Conservation (phyloP, 2,888 invertebrate genomes). For the Agrotis exclamationis region DNA sequence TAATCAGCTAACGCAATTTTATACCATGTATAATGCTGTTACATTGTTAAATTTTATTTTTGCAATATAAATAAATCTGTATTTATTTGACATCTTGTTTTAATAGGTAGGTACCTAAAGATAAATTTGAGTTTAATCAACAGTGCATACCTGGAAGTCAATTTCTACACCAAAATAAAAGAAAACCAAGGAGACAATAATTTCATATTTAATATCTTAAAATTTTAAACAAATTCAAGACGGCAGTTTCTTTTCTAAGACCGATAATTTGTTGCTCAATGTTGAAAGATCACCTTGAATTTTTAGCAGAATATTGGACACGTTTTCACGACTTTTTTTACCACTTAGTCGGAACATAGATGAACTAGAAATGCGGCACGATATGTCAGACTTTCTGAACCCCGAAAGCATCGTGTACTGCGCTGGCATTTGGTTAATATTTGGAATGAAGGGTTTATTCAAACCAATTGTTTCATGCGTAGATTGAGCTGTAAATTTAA, state of each 20-base stretch:
- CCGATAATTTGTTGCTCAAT: constrained; percentile 80
- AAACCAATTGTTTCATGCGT: constrained; percentile 68
- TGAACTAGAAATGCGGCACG: constrained; percentile 78
- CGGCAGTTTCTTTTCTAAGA: constrained; percentile 80
- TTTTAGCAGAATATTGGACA: constrained; percentile 81
- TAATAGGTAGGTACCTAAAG: background rate
- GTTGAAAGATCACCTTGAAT: constrained; percentile 84
- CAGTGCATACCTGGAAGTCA: too few species aligned
- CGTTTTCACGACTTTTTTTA: constrained; percentile 81
- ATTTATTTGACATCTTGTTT: constrained; percentile 54
- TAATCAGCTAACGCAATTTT: constrained; percentile 60
- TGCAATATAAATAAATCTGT: constrained; percentile 33
- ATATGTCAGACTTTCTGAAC: constrained; percentile 77
- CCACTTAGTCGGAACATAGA: constrained; percentile 79
- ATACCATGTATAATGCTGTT: constrained; percentile 55
- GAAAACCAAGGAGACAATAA: background rate
- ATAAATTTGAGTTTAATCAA: background rate
- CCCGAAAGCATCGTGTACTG: constrained; percentile 62
- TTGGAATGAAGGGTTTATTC: constrained; percentile 65
- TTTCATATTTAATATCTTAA: background rate
- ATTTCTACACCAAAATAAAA: constrained; percentile 5
- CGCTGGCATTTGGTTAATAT: constrained; percentile 51
- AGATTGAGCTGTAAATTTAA: constrained; percentile 68
- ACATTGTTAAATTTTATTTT: constrained; percentile 63
- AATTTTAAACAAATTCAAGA: constrained; percentile 14